Percentiles rank a stretch among this genome's conserved stretches.
phyloP scores from a whole-genome alignment of 2,113 vertebrate genomes.

The Vulpes lagopus region DNA sequence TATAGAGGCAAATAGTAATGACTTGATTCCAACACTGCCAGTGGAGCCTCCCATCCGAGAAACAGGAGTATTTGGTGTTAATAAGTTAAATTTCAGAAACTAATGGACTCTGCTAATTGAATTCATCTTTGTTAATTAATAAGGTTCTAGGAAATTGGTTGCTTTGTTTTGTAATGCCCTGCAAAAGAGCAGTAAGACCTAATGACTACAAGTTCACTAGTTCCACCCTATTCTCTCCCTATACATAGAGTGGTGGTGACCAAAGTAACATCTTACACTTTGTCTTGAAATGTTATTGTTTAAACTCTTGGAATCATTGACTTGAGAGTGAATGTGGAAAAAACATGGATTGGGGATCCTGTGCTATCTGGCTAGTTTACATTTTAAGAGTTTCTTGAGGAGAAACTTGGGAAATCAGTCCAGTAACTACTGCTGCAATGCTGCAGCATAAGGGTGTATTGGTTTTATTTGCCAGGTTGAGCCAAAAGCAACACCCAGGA shows the following conservation, averaged over 20 bases:
- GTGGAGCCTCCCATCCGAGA: constrained; percentile 78
- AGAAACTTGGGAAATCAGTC: constrained; percentile 77
- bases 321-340: constrained; percentile 46
- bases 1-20: constrained; percentile 79
- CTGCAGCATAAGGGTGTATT: neutral
- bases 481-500: neutral
- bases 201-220: constrained; percentile 68
- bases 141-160: constrained; percentile 80
- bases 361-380: constrained; percentile 58
- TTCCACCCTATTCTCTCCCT: constrained; percentile 56
- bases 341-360: constrained; percentile 17
- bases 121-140: constrained; percentile 85
- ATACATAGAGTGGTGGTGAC: constrained; percentile 5
- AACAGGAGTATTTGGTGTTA: constrained; percentile 78
- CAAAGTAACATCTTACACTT: constrained; percentile 52
- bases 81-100: constrained; percentile 84
- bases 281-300: constrained; percentile 61
- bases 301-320: constrained; percentile 55
- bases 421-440: neutral
- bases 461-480: constrained; percentile 63
- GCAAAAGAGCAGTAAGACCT: constrained; percentile 70
- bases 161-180: constrained; percentile 74
- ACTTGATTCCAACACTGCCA: constrained; percentile 72
- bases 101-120: constrained; percentile 84
- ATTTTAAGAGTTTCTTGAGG: constrained; percentile 73